Evolutionary conservation across 2,113 vertebrate species (phyloP).

Genomic region (Pardalotus punctatus): DNA sequence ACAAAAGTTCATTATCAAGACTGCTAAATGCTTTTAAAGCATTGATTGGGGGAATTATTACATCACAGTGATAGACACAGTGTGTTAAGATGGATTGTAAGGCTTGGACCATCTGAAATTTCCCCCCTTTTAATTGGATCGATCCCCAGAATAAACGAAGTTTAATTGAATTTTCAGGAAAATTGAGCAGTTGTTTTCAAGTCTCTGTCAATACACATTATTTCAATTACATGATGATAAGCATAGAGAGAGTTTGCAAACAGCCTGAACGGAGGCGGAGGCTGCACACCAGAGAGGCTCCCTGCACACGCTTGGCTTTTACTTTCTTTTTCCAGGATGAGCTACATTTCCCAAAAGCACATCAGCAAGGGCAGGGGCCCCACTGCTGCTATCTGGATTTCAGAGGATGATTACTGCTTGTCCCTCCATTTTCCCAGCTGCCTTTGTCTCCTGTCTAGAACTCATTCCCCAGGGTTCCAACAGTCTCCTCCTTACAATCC

Average conservation of each 20-base stretch:
- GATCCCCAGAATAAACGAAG: conserved; percentile 95
- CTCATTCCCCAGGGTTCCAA: background rate
- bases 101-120: conserved; percentile 80
- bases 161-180: conserved; percentile 98
- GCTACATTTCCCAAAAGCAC: conserved; percentile 49
- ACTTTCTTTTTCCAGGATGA: conserved; percentile 28
- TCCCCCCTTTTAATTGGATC: conserved; percentile 86
- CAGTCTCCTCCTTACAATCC: background rate
- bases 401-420: background rate
- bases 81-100: conserved; percentile 86
- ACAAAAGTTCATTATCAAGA: conserved; percentile 93
- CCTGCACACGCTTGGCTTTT: background rate
- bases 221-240: conserved; percentile 92
- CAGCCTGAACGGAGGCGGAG: background rate
- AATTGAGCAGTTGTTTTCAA: conserved; percentile 97
- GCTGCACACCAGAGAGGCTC: background rate
- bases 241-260: conserved; percentile 72
- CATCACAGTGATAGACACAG: conserved; percentile 80
- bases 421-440: background rate
- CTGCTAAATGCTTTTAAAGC: conserved; percentile 97
- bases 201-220: conserved; percentile 92
- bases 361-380: background rate
- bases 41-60: conserved; percentile 98
- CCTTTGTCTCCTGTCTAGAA: background rate
- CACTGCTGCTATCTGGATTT: background rate